These are phyloP conservation scores for Pycnonotus jocosus DNA, from an alignment of 2,113 vertebrate genomes.

Conservation along the genomic window DNA sequence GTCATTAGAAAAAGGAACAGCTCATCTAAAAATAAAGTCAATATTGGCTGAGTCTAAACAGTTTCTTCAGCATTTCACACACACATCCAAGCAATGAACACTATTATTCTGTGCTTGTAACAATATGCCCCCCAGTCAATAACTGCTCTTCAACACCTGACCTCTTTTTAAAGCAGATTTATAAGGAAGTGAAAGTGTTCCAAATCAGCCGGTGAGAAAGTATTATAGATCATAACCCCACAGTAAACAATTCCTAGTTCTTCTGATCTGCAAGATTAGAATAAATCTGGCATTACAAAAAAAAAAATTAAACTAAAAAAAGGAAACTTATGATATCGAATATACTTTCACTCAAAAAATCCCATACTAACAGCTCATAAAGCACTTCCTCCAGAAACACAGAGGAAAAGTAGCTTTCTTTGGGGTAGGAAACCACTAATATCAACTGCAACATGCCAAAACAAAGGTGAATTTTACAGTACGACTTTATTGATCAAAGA, in stretches of 20 bases:
- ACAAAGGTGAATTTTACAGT: background rate
- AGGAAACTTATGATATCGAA: background rate
- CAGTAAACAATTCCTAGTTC: background rate
- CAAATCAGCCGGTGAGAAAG: background rate
- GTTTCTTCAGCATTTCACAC: conserved; percentile 22
- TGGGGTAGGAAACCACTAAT: background rate
- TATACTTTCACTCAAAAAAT: background rate
- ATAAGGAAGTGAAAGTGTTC: background rate
- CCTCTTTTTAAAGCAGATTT: conserved; percentile 1
- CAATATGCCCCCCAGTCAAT: background rate
- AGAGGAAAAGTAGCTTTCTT: background rate
- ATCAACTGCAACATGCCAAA: rapidly evolving
- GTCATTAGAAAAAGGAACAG: background rate
- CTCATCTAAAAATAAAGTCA: conserved; percentile 28
- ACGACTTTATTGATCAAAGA: background rate
- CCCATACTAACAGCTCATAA: background rate
- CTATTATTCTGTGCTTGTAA: background rate
- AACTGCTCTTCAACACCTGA: background rate
- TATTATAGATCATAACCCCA: background rate
- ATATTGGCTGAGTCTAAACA: conserved; percentile 15
- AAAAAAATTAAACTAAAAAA: background rate
- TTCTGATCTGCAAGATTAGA: background rate
- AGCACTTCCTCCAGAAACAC: background rate
- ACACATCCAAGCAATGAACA: background rate
- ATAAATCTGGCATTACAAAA: background rate